Base-by-base conservation (phyloP, 2,113 vertebrate species). In the Festucalex cinctus region DNA sequence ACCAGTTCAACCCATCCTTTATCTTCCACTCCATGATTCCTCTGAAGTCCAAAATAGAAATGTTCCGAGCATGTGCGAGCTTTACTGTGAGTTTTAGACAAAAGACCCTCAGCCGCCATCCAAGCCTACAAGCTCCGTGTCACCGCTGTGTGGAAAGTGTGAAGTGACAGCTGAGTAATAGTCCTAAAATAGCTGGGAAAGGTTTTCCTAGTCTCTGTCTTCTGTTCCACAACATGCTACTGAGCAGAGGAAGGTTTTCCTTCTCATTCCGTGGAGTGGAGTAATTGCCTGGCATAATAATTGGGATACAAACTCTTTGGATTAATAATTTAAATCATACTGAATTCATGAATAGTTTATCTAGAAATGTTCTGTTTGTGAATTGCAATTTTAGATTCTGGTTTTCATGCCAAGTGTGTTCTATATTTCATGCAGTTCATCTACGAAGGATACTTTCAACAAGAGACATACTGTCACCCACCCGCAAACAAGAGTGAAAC, bases 91-190 rank as follows among this genome's bases (percentile, higher is more conserved):
- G 73, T 81, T 84, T 66, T 65, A 37, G 5, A 81, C 85, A 82
- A 85, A 62, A 85, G 76, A 75, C 85, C 86, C 73, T 73, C 14
- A 85, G 76, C 74, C 49, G 69, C 76, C 74, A 73, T 80, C 66
- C 54, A 20, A 72, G 78, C 76, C 76, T 82, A 70, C 82, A 74
- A 79, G 83, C 82, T 83, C 79, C 75, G 63, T 76, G 82, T 89
- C 88, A 90, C 78, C 84, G 68, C 81, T 68, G 63, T 81, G 82
- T 85, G 86, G 83, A 88, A 88, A 88, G 84, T 89, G 88, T 85
- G 77, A 88, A 88, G 83, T 88, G 88, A 90, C 88, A 89, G 86
- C 84, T 84, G 80, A 88, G 88, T 86, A 90, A 90, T 88, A 83
- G 86, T 86, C 83, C 83, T 83, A 79, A 88, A 89, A 89, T 89